Base-by-base conservation (phyloP, 1,140 invertebrate genomes). In the Trachymyrmex cornetzi region DNA sequence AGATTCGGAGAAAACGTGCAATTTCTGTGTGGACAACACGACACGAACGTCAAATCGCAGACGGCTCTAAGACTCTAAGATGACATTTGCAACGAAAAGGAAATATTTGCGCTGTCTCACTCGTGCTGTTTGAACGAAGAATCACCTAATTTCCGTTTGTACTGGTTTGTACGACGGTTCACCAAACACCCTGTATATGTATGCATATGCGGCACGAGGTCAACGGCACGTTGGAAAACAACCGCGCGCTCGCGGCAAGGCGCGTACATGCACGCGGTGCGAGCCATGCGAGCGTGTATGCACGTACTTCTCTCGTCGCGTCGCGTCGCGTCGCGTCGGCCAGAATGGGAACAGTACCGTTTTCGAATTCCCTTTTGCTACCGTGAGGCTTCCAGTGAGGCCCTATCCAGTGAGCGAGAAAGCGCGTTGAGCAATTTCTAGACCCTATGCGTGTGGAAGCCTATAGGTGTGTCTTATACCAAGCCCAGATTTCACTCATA, bases 221-320 rank as follows among this genome's bases (percentile, higher is more conserved):
- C 89, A 91, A 91, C 90, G 90, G 90, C 90, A 90, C 90, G 89
- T 91, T 91, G 89, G 72, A 91, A 91, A 91, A 91, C 89, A 91
- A 90, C 57, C 84, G 85, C 84, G 84, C 50, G 77, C 86, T 50
- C 79, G 61, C 53, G 81, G 87, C 85, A 85, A 77, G 82, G 75
- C 86, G 64, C 79, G 53, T 30, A 84, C n/a, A 53, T 85, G 80
- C 82, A 67, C 59, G 53, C n/a, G n/a, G n/a, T n/a, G n/a, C n/a
- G n/a, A n/a, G n/a, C n/a, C n/a, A n/a, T n/a, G n/a, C n/a, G n/a
- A n/a, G n/a, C n/a, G n/a, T n/a, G n/a, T n/a, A n/a, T n/a, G n/a
- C n/a, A n/a, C n/a, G n/a, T n/a, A n/a, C n/a, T n/a, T n/a, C n/a
- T n/a, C n/a, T n/a, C n/a, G n/a, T n/a, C n/a, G n/a, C n/a, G n/a